Evolutionary conservation across 2,888 invertebrate genomes (phyloP).

Genomic region (Serripes groenlandicus): DNA sequence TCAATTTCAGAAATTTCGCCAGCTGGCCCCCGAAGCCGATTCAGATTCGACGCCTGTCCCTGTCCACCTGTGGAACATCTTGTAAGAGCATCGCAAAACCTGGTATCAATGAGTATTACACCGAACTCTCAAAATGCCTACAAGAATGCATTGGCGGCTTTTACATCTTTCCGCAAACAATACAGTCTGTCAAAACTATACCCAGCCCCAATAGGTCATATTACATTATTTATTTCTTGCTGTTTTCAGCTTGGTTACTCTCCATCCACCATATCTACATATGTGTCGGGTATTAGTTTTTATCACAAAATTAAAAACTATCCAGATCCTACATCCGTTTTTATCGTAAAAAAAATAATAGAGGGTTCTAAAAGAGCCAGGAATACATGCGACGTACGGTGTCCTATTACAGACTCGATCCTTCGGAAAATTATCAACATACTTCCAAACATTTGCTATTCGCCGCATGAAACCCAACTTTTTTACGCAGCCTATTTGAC

Average conservation of each 20-base stretch:
- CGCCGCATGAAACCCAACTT: conserved; percentile 26
- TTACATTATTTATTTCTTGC: conserved; percentile 32
- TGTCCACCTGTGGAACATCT: conserved; percentile 30
- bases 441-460: conserved; percentile 21
- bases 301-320: conserved; percentile 31
- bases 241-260: conserved; percentile 44
- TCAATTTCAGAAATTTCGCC: conserved; percentile 23
- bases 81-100: no score
- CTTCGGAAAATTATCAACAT: neutral
- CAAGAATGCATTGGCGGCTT: conserved; percentile 15
- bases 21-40: conserved; percentile 26
- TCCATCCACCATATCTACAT: conserved; percentile 29
- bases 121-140: conserved; percentile 15
- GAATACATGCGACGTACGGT: conserved; percentile 2
- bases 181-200: conserved; percentile 16
- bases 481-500: conserved; percentile 35
- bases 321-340: conserved; percentile 13
- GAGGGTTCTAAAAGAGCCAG: conserved; percentile 33
- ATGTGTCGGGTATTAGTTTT: conserved; percentile 43
- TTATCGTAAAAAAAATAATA: conserved; percentile 38
- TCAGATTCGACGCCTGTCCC: conserved; percentile 11
- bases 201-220: conserved; percentile 25
- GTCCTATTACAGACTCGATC: conserved; percentile 10
- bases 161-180: neutral
- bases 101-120: conserved; percentile 28